These are phyloP conservation scores for Rhea pennata DNA, from an alignment of 2,113 vertebrate species.

Conservation along the genomic window DNA sequence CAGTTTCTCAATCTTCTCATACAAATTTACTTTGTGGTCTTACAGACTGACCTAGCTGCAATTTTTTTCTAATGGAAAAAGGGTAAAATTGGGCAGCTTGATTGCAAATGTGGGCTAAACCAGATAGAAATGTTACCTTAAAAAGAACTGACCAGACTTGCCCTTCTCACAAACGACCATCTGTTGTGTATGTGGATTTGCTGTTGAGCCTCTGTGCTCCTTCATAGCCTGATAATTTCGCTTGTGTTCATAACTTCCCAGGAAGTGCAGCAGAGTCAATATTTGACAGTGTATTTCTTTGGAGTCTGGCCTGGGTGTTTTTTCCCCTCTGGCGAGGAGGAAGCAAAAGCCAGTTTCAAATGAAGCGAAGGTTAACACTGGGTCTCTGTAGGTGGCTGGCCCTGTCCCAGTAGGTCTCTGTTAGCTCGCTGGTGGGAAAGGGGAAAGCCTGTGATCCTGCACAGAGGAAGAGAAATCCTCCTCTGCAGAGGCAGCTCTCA, in stretches of 20 bases:
- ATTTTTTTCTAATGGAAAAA: neutral
- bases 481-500: neutral
- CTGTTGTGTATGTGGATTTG: neutral
- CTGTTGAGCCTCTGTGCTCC: neutral
- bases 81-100: neutral
- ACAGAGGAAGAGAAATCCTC: neutral
- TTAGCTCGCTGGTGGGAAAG: neutral
- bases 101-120: neutral
- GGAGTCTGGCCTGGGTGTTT: neutral
- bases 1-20: neutral
- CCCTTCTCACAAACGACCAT: neutral
- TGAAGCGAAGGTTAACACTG: neutral
- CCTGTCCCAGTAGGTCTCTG: neutral
- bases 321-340: neutral
- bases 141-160: accelerated
- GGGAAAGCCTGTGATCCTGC: neutral
- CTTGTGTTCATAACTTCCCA: neutral
- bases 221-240: neutral
- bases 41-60: neutral
- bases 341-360: neutral
- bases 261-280: neutral
- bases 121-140: neutral
- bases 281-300: neutral
- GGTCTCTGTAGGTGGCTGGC: neutral
- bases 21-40: neutral